Evolutionary conservation across 2,888 invertebrate species (phyloP), one percentile per base, ranked within the genome.

Genomic region (Eupsilia transversa): DNA sequence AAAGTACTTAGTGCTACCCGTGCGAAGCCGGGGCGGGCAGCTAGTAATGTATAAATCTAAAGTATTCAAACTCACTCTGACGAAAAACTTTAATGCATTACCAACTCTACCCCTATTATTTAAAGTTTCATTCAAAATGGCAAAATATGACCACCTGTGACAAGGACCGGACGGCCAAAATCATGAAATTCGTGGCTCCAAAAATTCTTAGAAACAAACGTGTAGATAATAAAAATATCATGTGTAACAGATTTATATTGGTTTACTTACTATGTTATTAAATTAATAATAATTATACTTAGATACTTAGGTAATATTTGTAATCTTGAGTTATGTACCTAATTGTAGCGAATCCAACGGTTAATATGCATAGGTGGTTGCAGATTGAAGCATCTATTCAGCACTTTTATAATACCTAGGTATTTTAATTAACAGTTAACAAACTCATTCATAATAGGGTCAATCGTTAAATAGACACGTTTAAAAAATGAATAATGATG

Each of bases 401-500:
- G 3, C 23, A 43, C 30, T 54, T 54, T n/a, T 30, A 14, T 14
- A 33, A 9, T 33, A 35, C 35, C 27, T 56, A 72, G 41, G n/a
- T n/a, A n/a, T n/a, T n/a, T n/a, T n/a, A n/a, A 54, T 33, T 54
- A 23, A 30, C n/a, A 33, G 17, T 17, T 17, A 23, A 3, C 57
- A 57, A 57, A 57, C 35, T 38, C 43, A 56, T 46, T 17, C 43
- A 23, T 10, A 27, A 5, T 23, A 27, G 10, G 43, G 2, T 46
- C 38, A 57, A n/a, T 46, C 17, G 0, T 33, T 43, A n/a, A 59
- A 68, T n/a, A 12, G n/a, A 68, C 17, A 43, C 5, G 14, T 41
- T 56, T 17, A 23, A 17, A 41, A 49, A 41, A 23, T 41, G 1
- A 57, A 41, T 63, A 46, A 70, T 35, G 27, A 75, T 77, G 83